Evolutionary conservation across 2,113 vertebrate species (phyloP), one percentile per base, ranked within the genome.

Genomic region (Polypterus bichir): DNA sequence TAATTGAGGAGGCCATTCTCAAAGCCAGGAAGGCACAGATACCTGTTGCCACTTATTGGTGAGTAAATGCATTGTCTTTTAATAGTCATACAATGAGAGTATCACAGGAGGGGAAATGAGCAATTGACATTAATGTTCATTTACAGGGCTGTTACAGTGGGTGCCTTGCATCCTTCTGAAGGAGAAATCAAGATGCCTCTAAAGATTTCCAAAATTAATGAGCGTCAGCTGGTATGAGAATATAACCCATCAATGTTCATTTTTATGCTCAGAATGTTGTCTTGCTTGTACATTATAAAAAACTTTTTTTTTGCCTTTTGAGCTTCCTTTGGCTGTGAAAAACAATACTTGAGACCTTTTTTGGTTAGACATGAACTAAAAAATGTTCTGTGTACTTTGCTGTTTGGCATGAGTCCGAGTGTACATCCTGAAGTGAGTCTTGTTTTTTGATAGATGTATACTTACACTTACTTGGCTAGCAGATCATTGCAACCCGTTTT

Each of bases 1-100:
- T 7, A 47, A 68, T 87, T n/a, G 82, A 83, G 52, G 71, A 47
- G 9, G 86, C 74, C 71, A 86, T 83, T 11, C 8, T 5, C 3
- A 3, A 11, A 3, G 69, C 73, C 4, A 72, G 64, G 1, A 74
- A 46, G 45, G 27, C 61, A 3, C 73, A 71, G 59, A 72, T 6
- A 7, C 74, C 76, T 45, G 72, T 69, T 5, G 65, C 71, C 44
- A 79, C 71, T 4, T 84, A 82, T 56, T 76, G 70, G 82, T 84
- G 61, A 79, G 78, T 48, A 10, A 11, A 11, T 9, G 44, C 4
- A 6, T 5, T 47, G 44, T 45, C 44, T 10, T 11, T 59, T 6
- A 9, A 9, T 46, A 44, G 10, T 10, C 27, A 27, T 55, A 10
- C 10, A 44, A 59, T 27, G 27, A 59, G 57, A 8, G 27, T 59